Conservation (phyloP, 2,888 invertebrate species). For the Oithona nana region DNA sequence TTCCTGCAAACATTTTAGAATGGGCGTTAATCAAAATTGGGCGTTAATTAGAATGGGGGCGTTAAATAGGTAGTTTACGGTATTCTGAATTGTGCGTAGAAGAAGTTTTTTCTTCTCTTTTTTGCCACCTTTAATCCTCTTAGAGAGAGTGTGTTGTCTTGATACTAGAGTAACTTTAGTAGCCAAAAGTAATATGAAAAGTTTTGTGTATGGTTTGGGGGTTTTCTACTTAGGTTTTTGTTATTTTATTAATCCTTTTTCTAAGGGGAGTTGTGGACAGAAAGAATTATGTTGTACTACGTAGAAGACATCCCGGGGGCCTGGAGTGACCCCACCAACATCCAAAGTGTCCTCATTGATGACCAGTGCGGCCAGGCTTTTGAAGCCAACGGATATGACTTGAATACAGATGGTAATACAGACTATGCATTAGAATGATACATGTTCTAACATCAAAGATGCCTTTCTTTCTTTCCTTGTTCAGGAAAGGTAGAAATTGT, state of each 20-base stretch:
- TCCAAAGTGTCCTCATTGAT: conserved; percentile 21
- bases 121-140: no score
- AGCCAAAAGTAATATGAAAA: no score
- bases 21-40: no score
- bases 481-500: conserved; percentile 21
- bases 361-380: conserved; percentile 23
- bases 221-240: not conserved
- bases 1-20: no score
- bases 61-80: no score
- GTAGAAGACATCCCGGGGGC: conserved; percentile 1
- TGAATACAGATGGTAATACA: conserved; percentile 23
- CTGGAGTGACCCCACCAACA: not conserved
- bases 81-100: no score
- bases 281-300: conserved; percentile 13
- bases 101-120: no score
- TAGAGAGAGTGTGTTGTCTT: no score
- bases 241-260: not conserved
- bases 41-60: no score
- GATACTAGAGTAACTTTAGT: no score
- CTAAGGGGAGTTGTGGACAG: conserved; percentile 5
- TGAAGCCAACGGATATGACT: conserved; percentile 23
- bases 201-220: no score
- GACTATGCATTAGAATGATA: not conserved
- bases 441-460: no score
- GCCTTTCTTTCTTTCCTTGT: not conserved